Evolutionary conservation across 1,140 invertebrate species (phyloP).

Genomic region (Hycleus phaleratus): DNA sequence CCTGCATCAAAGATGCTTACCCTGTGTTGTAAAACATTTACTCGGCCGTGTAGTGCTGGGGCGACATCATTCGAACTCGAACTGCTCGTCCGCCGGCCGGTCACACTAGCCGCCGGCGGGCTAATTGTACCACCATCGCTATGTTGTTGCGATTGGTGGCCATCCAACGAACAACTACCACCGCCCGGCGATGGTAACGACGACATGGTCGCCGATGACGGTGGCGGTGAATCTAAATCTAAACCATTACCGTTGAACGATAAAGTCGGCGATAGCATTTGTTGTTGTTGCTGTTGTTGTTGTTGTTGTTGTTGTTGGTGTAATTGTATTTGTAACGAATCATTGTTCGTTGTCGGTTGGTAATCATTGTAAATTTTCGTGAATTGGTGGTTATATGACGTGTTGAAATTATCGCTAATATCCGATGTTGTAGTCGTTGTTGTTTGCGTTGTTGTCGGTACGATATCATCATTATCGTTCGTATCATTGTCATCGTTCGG

Average conservation of each 20-base stretch:
- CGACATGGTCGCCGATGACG: conserved; percentile 50
- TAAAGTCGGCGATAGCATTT: conserved; percentile 58
- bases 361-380: conserved; percentile 44
- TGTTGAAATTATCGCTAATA: conserved; percentile 42
- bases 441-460: conserved; percentile 27
- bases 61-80: conserved; percentile 34
- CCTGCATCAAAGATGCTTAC: conserved; percentile 55
- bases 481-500: conserved; percentile 47
- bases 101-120: conserved; percentile 53
- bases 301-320: conserved; percentile 43
- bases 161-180: conserved; percentile 60
- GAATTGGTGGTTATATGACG: conserved; percentile 40
- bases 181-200: conserved; percentile 67
- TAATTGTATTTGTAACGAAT: conserved; percentile 56
- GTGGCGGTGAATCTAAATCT: conserved; percentile 59
- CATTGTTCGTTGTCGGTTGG: conserved; percentile 31
- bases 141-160: conserved; percentile 41
- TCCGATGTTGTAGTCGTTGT: conserved; percentile 56
- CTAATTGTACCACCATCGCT: conserved; percentile 50
- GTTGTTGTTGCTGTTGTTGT: conserved; percentile 52
- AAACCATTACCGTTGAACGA: conserved; percentile 59
- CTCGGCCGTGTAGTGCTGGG: conserved; percentile 52
- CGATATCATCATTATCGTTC: conserved; percentile 41
- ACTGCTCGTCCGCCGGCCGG: conserved; percentile 44
- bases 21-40: conserved; percentile 75